These are phyloP conservation scores for Oceanodroma leucorhoa DNA, from an alignment of 2,797 vertebrate genomes.

Conservation along the genomic window DNA sequence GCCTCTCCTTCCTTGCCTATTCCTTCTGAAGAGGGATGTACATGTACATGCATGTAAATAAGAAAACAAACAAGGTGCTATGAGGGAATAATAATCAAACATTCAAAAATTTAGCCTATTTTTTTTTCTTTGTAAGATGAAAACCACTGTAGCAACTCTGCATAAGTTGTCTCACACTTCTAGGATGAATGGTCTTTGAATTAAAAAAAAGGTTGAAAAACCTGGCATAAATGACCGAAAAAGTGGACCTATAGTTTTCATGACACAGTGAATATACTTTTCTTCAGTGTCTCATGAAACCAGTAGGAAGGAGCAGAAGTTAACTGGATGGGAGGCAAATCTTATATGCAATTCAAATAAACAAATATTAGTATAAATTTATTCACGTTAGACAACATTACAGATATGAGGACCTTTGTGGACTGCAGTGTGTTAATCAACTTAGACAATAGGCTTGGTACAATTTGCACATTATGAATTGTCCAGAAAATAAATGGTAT, in stretches of 20 bases:
- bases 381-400: neutral
- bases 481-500: neutral
- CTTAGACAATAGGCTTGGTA: neutral
- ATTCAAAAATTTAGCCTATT: neutral
- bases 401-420: neutral
- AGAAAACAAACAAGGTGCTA: neutral
- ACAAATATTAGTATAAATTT: neutral
- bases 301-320: neutral
- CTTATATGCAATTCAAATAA: neutral
- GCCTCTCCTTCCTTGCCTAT: neutral
- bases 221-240: rapidly evolving
- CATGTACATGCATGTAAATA: neutral
- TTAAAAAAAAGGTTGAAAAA: neutral
- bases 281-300: neutral
- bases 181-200: neutral
- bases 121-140: neutral
- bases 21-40: neutral
- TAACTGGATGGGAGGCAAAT: neutral
- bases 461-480: neutral
- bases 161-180: rapidly evolving
- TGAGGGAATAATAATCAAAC: neutral
- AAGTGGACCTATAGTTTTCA: neutral
- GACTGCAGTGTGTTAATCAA: neutral
- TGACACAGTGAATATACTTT: neutral
- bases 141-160: neutral